Percentiles rank a stretch among this genome's conserved stretches.
phyloP scores from a whole-genome alignment of 2,797 vertebrate species.

The Apogon talboti region DNA sequence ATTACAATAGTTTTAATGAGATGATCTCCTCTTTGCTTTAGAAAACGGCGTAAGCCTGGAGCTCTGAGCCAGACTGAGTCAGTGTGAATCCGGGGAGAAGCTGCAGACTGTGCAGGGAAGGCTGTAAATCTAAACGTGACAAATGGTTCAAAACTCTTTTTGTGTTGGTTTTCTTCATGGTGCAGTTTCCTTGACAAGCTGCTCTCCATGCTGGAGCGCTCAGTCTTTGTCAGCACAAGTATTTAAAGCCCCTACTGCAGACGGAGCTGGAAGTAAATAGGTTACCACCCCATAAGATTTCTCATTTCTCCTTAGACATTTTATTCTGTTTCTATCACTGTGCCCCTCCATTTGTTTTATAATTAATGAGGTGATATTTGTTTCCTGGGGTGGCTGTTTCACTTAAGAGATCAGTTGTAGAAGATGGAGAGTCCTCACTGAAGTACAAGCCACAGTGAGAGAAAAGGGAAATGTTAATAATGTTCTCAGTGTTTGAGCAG shows the following conservation, averaged over 20 bases:
- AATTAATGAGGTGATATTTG: slow-evolving; percentile 66
- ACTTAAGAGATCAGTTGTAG: slow-evolving; percentile 39
- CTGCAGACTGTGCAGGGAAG: slow-evolving; percentile 4
- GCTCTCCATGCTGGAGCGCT: slow-evolving; percentile 59
- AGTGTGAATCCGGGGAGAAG: slow-evolving; percentile 26
- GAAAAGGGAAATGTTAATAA: slow-evolving; percentile 47
- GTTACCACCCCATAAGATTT: slow-evolving; percentile 63
- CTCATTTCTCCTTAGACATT: slow-evolving; percentile 37
- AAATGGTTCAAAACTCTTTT: slow-evolving; percentile 10
- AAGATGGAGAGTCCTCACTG: slow-evolving; percentile 41
- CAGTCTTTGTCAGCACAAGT: slow-evolving; percentile 71
- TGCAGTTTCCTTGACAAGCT: slow-evolving; percentile 63
- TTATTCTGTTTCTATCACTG: slow-evolving; percentile 11
- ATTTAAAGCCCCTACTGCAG: slow-evolving; percentile 46
- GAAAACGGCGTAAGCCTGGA: slow-evolving; percentile 27
- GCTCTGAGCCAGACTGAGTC: slow-evolving; percentile 30
- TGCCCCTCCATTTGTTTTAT: slow-evolving; percentile 45
- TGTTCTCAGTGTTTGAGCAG: slow-evolving; percentile 57
- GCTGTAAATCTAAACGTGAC: slow-evolving; percentile 13
- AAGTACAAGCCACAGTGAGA: slow-evolving; percentile 25
- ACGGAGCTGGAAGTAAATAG: slow-evolving; percentile 64
- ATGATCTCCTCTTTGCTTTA: slow-evolving; percentile 40
- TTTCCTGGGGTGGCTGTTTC: slow-evolving; percentile 43
- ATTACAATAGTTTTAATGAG: slow-evolving; percentile 59
- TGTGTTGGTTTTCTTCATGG: slow-evolving; percentile 58